Conservation (phyloP, 2,888 invertebrate species). For the Scaptomyza polygonia region DNA sequence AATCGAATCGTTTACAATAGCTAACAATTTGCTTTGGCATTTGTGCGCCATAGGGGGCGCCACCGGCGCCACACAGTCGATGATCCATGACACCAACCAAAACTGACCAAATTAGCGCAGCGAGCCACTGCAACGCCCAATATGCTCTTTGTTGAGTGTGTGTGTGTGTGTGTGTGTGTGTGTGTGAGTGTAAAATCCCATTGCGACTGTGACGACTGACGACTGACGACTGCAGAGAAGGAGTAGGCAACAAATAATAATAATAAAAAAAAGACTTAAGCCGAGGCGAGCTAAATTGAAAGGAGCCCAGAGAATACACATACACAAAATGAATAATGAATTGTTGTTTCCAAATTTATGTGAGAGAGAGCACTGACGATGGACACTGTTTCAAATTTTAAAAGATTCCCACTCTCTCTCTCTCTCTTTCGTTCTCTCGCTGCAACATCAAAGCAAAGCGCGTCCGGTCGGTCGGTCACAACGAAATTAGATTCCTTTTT, state of each 20-base stretch:
- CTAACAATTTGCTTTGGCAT: slow-evolving; percentile 69
- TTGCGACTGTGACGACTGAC: slow-evolving; percentile 5
- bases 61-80: slow-evolving; percentile 70
- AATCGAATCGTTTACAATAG: slow-evolving; percentile 45
- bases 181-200: neutral
- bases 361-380: too few relatives aligned
- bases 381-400: slow-evolving; percentile 15
- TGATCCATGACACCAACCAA: slow-evolving; percentile 31
- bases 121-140: slow-evolving; percentile 73
- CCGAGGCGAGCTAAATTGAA: slow-evolving; percentile 22
- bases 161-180: neutral
- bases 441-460: slow-evolving; percentile 53
- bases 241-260: slow-evolving; percentile 3
- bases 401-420: slow-evolving; percentile 2
- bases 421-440: slow-evolving; percentile 9
- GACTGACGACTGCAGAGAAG: slow-evolving; percentile 2
- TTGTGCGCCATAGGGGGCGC: slow-evolving; percentile 53
- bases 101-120: slow-evolving; percentile 57
- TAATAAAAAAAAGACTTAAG: slow-evolving; percentile 1
- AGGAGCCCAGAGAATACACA: slow-evolving; percentile 19
- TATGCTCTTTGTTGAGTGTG: slow-evolving; percentile 1
- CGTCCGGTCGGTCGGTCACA: slow-evolving; percentile 56
- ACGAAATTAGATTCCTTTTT: slow-evolving; percentile 72
- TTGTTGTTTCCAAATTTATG: slow-evolving; percentile 76
- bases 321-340: slow-evolving; percentile 76